Percentiles rank a stretch among this genome's conserved stretches.
Conservation (phyloP, 2,113 vertebrate genomes). For the Gavialis gangeticus region DNA sequence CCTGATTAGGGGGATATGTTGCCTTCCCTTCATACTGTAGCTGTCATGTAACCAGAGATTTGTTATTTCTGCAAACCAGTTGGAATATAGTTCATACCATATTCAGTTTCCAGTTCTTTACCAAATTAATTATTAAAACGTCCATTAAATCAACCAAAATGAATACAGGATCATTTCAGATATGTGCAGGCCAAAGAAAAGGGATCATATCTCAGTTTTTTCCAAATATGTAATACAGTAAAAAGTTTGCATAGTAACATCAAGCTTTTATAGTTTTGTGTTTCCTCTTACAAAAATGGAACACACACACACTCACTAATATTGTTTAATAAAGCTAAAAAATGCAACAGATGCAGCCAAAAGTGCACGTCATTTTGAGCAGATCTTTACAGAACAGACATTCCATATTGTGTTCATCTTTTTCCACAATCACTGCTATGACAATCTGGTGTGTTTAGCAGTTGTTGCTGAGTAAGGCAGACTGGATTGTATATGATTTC, state of each 20-base stretch:
- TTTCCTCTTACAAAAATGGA: slow-evolving; percentile 42
- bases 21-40: background rate
- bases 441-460: slow-evolving; percentile 76
- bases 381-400: slow-evolving; percentile 78
- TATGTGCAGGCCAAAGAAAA: slow-evolving; percentile 13
- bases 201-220: slow-evolving; percentile 1
- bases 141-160: slow-evolving; percentile 5
- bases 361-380: slow-evolving; percentile 75
- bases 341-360: slow-evolving; percentile 76
- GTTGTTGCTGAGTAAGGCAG: slow-evolving; percentile 78
- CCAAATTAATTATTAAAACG: background rate
- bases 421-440: slow-evolving; percentile 71
- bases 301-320: slow-evolving; percentile 69
- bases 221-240: background rate
- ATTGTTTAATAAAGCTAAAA: slow-evolving; percentile 76
- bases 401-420: slow-evolving; percentile 79
- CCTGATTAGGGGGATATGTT: background rate
- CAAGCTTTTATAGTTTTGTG: slow-evolving; percentile 43
- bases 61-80: slow-evolving; percentile 5
- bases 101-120: slow-evolving; percentile 15
- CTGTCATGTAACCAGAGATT: background rate
- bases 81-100: background rate
- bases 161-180: slow-evolving; percentile 24
- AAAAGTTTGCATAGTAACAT: slow-evolving; percentile 32
- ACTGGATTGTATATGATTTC: slow-evolving; percentile 76